phyloP scores from a whole-genome alignment of 2,797 vertebrate species.

The Falco concolor region DNA sequence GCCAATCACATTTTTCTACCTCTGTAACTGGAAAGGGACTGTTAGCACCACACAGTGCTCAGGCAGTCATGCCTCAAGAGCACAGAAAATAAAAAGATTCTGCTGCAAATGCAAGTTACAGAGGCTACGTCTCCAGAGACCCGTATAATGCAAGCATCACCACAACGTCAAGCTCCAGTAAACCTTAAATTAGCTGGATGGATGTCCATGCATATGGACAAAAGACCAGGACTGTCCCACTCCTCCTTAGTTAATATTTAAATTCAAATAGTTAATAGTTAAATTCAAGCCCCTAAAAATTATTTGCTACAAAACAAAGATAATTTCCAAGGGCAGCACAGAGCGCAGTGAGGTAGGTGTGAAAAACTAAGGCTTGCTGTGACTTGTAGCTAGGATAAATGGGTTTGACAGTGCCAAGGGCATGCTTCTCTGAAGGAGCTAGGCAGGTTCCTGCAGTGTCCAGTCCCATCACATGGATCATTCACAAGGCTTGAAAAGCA shows the following conservation, averaged over 20 bases:
- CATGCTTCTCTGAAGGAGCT: not conserved
- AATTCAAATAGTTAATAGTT: not conserved
- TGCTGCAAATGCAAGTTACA: not conserved
- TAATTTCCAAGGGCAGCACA: not conserved
- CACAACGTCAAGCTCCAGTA: not conserved
- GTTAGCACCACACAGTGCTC: not conserved
- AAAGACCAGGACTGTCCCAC: not conserved
- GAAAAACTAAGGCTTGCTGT: not conserved
- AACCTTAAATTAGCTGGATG: not conserved
- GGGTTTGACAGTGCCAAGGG: not conserved
- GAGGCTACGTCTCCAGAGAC: not conserved
- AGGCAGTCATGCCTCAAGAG: not conserved
- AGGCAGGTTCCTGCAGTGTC: not conserved
- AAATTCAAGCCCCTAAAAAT: not conserved
- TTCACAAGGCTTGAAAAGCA: not conserved
- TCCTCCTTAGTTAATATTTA: not conserved
- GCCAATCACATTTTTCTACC: not conserved
- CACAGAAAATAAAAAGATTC: not conserved
- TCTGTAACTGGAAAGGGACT: not conserved
- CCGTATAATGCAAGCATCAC: not conserved
- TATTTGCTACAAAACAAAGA: not conserved
- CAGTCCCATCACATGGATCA: not conserved
- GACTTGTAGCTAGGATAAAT: not conserved
- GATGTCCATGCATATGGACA: not conserved
- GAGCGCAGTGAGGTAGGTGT: not conserved